phyloP scores from a whole-genome alignment of 2,113 vertebrate species.

The Rhinolophus sinicus region DNA sequence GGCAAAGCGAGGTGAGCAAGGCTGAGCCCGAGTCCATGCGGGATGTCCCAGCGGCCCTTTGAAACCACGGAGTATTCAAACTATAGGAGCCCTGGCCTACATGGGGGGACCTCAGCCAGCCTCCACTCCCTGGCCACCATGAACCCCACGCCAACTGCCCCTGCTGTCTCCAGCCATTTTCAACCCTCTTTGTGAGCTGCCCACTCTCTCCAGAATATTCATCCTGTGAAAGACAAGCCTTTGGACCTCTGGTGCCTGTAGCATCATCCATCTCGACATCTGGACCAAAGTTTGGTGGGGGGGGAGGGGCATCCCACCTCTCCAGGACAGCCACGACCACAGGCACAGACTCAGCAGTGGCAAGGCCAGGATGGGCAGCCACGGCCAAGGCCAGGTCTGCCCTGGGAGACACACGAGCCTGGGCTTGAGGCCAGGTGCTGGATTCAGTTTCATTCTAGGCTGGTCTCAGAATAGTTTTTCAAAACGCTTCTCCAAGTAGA shows the following conservation, averaged over 20 bases:
- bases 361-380: accelerated
- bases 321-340: accelerated
- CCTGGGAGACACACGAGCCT: accelerated
- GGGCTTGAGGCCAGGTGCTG: accelerated
- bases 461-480: accelerated
- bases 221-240: accelerated
- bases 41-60: accelerated
- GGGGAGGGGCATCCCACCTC: accelerated
- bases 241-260: accelerated
- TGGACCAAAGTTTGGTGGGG: accelerated
- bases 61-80: accelerated
- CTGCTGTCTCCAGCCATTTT: accelerated
- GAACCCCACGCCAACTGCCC: accelerated
- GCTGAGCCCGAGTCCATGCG: accelerated
- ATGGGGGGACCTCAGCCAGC: accelerated
- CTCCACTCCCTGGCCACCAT: accelerated
- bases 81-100: no score
- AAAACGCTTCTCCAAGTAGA: accelerated
- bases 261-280: accelerated
- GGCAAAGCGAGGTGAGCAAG: accelerated
- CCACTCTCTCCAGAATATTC: accelerated
- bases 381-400: accelerated
- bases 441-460: accelerated
- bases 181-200: accelerated
- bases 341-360: accelerated